These are phyloP conservation scores for Polyommatus iphigenia DNA, from an alignment of 2,888 invertebrate species.

Conservation along the genomic window DNA sequence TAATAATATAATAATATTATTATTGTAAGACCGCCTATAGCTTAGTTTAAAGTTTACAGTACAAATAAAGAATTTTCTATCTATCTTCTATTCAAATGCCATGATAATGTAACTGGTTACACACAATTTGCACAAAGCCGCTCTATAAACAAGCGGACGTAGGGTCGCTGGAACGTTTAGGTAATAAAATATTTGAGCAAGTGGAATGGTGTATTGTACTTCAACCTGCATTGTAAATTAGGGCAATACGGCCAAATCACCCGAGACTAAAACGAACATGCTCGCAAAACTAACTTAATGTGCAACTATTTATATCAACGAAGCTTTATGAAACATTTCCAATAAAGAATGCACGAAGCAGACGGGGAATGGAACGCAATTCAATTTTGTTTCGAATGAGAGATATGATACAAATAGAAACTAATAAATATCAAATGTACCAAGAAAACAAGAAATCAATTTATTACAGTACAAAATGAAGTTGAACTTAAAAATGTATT, in stretches of 20 bases:
- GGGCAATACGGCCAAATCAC: background rate
- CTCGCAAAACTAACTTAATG: slow-evolving; percentile 5
- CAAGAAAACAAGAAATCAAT: background rate
- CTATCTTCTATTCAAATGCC: background rate
- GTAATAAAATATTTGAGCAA: slow-evolving; percentile 15
- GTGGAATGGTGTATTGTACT: slow-evolving; percentile 1
- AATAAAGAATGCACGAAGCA: slow-evolving; percentile 16
- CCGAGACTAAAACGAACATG: background rate
- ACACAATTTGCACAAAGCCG: slow-evolving; percentile 1
- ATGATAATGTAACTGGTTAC: background rate
- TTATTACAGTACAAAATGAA: background rate
- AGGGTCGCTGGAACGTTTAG: slow-evolving; percentile 6
- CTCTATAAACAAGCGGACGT: slow-evolving; percentile 19
- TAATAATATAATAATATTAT: no score
- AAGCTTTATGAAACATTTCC: background rate
- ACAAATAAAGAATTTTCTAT: background rate
- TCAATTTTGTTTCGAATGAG: background rate
- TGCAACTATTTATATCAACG: slow-evolving; percentile 1
- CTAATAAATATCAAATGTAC: background rate
- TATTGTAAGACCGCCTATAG: no score
- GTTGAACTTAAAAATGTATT: no score
- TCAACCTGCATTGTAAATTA: slow-evolving; percentile 14
- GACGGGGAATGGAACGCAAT: background rate
- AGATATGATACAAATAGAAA: slow-evolving; percentile 8
- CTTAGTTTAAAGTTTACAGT: no score